A percentile compares a stretch with the other conserved stretches of the same genome.
Evolutionary conservation across 2,888 invertebrate species (phyloP).

Genomic region (Colostygia pectinataria): DNA sequence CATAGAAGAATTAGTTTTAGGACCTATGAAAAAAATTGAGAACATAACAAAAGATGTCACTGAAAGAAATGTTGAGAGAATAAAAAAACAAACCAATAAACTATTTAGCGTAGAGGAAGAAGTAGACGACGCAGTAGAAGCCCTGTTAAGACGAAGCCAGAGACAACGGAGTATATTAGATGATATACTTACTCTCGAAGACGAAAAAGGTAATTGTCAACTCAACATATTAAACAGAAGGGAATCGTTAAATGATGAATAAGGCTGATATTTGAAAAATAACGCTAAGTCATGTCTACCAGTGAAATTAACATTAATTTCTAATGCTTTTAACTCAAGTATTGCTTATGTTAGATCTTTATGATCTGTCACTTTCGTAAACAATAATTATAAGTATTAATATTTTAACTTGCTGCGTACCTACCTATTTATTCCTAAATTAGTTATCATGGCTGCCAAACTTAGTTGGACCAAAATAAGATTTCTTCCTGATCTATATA

Average conservation of each 20-base stretch:
- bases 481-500: not conserved
- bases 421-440: too few relatives aligned
- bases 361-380: constrained; percentile 45
- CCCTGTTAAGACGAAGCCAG: constrained; percentile 85
- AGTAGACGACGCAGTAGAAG: constrained; percentile 84
- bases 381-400: not conserved
- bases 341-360: constrained; percentile 50
- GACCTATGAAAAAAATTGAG: constrained; percentile 58
- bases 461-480: not conserved
- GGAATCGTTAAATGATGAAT: constrained; percentile 44
- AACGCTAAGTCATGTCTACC: constrained; percentile 71
- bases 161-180: constrained; percentile 87
- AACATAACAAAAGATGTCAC: constrained; percentile 69
- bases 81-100: constrained; percentile 54
- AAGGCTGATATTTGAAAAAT: constrained; percentile 65
- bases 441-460: not conserved
- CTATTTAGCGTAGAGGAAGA: constrained; percentile 75
- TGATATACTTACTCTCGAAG: constrained; percentile 86
- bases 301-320: constrained; percentile 48
- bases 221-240: constrained; percentile 54
- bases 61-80: constrained; percentile 68
- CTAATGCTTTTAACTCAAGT: constrained; percentile 53
- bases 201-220: constrained; percentile 79
- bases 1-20: constrained; percentile 70
- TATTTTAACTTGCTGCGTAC: too few relatives aligned